Percentiles rank a stretch among this genome's conserved stretches.
phyloP scores from a whole-genome alignment of 2,888 invertebrate genomes.

The Serrognathus titanus region DNA sequence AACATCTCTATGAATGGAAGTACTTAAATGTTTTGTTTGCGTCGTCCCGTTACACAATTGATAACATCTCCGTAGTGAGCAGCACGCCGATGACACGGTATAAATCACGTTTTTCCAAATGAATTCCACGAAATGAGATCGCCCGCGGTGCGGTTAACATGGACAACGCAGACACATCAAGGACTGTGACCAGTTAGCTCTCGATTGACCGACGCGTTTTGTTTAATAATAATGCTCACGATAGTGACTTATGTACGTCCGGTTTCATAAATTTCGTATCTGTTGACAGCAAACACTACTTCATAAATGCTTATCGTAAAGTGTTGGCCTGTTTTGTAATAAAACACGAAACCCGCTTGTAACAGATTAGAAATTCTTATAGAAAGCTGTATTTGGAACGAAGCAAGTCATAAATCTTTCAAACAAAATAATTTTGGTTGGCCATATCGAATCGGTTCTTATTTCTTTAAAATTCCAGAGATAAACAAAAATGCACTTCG shows the following conservation, averaged over 20 bases:
- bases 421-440: too few species aligned
- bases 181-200: slow-evolving; percentile 4
- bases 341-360: too few species aligned
- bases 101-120: slow-evolving; percentile 26
- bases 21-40: slow-evolving; percentile 6
- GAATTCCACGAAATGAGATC: slow-evolving; percentile 24
- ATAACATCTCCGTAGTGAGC: slow-evolving; percentile 19
- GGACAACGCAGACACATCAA: slow-evolving; percentile 12
- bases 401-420: too few species aligned
- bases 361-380: too few species aligned
- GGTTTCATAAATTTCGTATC: slow-evolving; percentile 2
- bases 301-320: too few species aligned
- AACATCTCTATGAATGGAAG: slow-evolving; percentile 10
- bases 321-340: too few species aligned
- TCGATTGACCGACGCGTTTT: background rate
- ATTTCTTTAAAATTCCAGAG: too few species aligned
- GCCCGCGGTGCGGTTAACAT: slow-evolving; percentile 17
- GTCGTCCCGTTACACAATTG: slow-evolving; percentile 18
- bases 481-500: too few species aligned
- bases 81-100: slow-evolving; percentile 21
- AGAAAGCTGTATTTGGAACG: too few species aligned
- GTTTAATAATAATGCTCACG: background rate
- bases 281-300: background rate
- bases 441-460: too few species aligned
- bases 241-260: slow-evolving; percentile 4